Evolutionary conservation across 1,140 invertebrate genomes (phyloP).

Genomic region (Brevipalpus yothersi): DNA sequence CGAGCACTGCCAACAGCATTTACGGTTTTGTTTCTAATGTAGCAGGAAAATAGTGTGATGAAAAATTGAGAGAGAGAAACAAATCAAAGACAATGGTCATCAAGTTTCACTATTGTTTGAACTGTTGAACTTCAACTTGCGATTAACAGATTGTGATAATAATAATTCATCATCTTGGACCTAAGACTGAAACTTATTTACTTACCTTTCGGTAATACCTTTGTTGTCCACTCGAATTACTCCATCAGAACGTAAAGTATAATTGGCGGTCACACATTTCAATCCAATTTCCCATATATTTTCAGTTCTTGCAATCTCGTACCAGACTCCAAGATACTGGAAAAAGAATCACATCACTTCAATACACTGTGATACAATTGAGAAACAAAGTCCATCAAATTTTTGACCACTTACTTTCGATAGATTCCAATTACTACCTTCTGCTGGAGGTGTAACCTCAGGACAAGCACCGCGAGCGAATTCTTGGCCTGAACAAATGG

Average conservation of each 20-base stretch:
- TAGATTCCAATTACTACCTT: too few species aligned
- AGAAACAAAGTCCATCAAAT: too few species aligned
- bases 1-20: not conserved
- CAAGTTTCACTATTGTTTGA: too few species aligned
- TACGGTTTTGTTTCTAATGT: not conserved
- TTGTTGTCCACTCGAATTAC: not conserved
- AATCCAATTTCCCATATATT: not conserved
- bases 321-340: constrained; percentile 1
- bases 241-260: not conserved
- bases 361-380: not conserved
- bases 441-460: too few species aligned
- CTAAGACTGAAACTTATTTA: not conserved
- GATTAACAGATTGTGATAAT: not conserved
- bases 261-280: not conserved
- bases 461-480: too few species aligned
- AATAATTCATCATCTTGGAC: not conserved
- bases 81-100: too few species aligned
- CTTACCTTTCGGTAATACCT: not conserved
- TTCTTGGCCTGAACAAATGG: too few species aligned
- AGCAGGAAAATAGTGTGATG: too few species aligned
- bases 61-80: too few species aligned
- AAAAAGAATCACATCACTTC: not conserved
- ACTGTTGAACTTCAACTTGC: not conserved
- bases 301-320: not conserved
- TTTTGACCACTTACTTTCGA: too few species aligned